Evolutionary conservation across 1,140 invertebrate species (phyloP), one percentile per base, ranked within the genome.

Genomic region (Drosophila nigrodunni): DNA sequence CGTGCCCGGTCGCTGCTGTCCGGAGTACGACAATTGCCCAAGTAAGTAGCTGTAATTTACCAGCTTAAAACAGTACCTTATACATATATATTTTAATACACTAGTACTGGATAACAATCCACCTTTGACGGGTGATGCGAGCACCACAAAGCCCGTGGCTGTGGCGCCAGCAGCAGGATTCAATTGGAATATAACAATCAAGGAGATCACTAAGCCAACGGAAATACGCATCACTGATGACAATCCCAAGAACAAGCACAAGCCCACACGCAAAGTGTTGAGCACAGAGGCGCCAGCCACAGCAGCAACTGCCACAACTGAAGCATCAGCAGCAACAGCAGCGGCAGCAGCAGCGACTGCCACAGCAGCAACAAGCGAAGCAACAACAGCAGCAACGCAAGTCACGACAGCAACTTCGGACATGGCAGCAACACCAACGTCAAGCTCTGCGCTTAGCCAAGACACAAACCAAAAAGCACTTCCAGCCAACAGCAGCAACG

Each of bases 11-110:
- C 94, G 95, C 75, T 97, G 96, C 91, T 97, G 96, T 85, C 96
- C 96, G 2, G 95, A 95, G 80, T 97, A 96, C 88, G 95, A 96
- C 80, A 95, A 96, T 92, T 96, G 96, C 92, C 95, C 96, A 43
- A 41, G 93, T 94, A 93, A 95, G 94, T 95, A 91, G 61, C 30
- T 43, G 34, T 37, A 7, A 30, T 5, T 30, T 5, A 30, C 4
- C 6, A 30, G 25, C 25, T 30, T 5, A 5, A 5, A 30, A 5
- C 25, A 30, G 25, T 5, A 30, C 25, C 2, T 30, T 30, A 2
- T 30, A 25, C 11, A 15, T 46, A 18, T 43, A 10, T 41, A 41
- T 41, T 25, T 39, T 4, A 39, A 21, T 25, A 30, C 18, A 11
- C n/a, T 59, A 89, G 85, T 89, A 73, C 43, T 89, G 2, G 86